Evolutionary conservation across 2,113 vertebrate genomes (phyloP).

Genomic region (Calcarius ornatus): DNA sequence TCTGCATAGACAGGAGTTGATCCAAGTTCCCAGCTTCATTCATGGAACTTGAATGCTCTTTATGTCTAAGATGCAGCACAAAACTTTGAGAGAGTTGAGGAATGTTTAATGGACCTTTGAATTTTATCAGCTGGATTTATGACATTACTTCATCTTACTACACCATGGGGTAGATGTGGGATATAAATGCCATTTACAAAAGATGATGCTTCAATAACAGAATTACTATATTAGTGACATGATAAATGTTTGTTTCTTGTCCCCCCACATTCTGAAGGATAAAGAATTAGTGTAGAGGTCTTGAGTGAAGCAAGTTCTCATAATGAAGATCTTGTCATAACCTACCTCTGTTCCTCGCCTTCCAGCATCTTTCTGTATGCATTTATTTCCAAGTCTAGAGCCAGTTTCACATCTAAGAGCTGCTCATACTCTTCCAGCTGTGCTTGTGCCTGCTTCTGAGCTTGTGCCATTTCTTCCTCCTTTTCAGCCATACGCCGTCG

Average conservation of each 20-base stretch:
- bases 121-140: background rate
- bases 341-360: slow-evolving; percentile 84
- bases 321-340: background rate
- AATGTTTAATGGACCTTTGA: background rate
- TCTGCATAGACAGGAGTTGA: background rate
- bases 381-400: slow-evolving; percentile 86
- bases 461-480: slow-evolving; percentile 74
- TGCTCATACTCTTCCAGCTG: slow-evolving; percentile 83
- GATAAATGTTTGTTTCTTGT: background rate
- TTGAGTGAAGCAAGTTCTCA: background rate
- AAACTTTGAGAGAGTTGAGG: background rate
- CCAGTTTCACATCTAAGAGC: slow-evolving; percentile 83
- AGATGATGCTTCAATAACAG: background rate
- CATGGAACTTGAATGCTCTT: background rate
- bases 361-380: slow-evolving; percentile 87
- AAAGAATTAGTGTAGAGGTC: background rate
- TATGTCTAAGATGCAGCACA: background rate
- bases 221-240: background rate
- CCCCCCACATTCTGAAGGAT: background rate
- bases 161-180: background rate
- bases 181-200: background rate
- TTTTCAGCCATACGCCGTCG: slow-evolving; percentile 73
- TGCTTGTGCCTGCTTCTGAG: slow-evolving; percentile 67
- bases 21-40: background rate
- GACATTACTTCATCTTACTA: background rate